Evolutionary conservation across 2,888 invertebrate species (phyloP).

Genomic region (Calameuta pallipes): DNA sequence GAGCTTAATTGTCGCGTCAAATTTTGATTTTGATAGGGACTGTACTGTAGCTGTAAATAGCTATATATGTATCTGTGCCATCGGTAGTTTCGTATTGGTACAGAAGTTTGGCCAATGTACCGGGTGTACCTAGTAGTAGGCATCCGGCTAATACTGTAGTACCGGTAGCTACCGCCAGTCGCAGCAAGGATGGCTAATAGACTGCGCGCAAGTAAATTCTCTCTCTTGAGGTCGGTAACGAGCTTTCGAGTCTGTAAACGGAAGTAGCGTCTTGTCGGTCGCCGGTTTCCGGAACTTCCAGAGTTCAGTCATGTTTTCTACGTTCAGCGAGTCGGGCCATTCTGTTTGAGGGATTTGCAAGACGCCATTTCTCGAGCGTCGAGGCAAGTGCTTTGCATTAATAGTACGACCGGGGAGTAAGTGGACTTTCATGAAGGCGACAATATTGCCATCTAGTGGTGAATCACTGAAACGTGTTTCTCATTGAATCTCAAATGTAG

Average conservation of each 20-base stretch:
- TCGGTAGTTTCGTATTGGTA: neutral
- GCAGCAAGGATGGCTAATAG: neutral
- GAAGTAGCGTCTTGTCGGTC: neutral
- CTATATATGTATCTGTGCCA: neutral
- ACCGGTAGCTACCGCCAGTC: neutral
- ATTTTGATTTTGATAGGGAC: neutral
- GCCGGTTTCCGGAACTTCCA: neutral
- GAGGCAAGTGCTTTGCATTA: conserved; percentile 7
- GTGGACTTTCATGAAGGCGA: neutral
- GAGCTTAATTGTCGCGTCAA: neutral
- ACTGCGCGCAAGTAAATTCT: neutral
- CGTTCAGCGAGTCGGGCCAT: neutral
- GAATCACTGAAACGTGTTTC: neutral
- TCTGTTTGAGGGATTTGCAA: neutral
- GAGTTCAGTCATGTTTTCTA: conserved; percentile 1
- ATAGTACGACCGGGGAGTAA: neutral
- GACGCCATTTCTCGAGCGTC: conserved; percentile 4
- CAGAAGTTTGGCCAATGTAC: neutral
- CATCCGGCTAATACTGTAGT: neutral
- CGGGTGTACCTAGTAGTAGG: neutral
- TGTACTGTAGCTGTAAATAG: neutral
- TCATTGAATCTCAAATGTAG: neutral
- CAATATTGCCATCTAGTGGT: neutral
- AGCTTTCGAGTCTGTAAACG: neutral
- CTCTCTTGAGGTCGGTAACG: neutral